Evolutionary conservation across 2,797 vertebrate genomes (phyloP), one percentile per base, ranked within the genome.

Genomic region (Limosa lapponica): DNA sequence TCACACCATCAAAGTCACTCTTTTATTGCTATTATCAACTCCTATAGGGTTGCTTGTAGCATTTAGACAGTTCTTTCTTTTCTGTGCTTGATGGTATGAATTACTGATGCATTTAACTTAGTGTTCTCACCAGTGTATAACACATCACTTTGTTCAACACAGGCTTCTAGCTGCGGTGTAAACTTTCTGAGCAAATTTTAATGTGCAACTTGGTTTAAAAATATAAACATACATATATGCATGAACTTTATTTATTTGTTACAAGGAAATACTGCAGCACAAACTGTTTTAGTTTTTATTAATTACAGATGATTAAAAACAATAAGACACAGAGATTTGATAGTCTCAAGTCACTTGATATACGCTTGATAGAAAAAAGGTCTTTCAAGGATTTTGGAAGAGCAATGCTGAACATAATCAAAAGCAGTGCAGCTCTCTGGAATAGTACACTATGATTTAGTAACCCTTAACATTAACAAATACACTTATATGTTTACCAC

Each of bases 61-160:
- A 37, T 70, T 96, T 78, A 92, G 92, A 94, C 91, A 67, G 80
- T 82, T 92, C 36, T 72, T 96, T 82, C 57, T 65, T 93, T 84
- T 81, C 70, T 97, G 90, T 96, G 80, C 87, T 97, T 93, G 93
- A 82, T 89, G 94, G 87, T 97, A 92, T 97, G 80, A 95, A 94
- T 93, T 94, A 96, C 17, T 91, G 46, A 73, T 80, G 54, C 30
- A n/a, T 95, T 94, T 90, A 82, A 83, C 30, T 62, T 83, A 52
- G 52, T 51, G 41, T 75, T 95, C 66, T 96, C 74, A 88, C 83
- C 87, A 90, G 67, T 32, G 23, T 95, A 69, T 97, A 75, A 80
- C 46, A 88, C 88, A 41, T 86, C 66, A 58, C 17, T 93, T 78
- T 52, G 46, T 95, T 93, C 55, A 89, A 82, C 82, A 84, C 74